Evolutionary conservation across 2,888 invertebrate genomes (phyloP).

Genomic region (Tolmerus cingulatus): DNA sequence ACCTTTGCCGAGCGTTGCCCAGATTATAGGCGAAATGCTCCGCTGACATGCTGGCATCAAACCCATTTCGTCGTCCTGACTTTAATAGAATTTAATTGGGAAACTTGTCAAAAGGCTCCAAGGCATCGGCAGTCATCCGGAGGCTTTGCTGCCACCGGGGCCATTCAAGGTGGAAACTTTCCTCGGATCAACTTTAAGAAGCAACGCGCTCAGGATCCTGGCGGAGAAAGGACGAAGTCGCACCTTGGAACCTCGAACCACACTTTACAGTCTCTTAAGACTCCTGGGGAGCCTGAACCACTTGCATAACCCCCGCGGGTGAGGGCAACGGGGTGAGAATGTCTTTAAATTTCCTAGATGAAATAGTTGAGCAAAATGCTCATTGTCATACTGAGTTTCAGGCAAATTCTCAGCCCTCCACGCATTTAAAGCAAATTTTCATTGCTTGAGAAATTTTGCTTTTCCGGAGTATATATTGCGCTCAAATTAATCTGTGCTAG

Average conservation of each 20-base stretch:
- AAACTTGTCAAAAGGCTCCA: constrained; percentile 20
- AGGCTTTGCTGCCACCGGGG: background rate
- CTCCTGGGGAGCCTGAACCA: background rate
- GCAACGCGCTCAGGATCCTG: background rate
- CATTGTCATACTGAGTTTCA: background rate
- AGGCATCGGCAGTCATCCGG: background rate
- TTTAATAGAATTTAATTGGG: constrained; percentile 39
- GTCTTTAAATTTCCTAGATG: background rate
- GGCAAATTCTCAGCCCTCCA: background rate
- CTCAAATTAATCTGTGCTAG: background rate
- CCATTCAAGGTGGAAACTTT: background rate
- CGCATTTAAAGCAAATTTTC: background rate
- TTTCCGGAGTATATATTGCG: background rate
- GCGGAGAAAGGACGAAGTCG: background rate
- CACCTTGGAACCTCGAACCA: background rate
- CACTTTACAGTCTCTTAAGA: background rate
- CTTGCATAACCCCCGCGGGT: background rate
- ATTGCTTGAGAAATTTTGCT: background rate
- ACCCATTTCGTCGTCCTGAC: background rate
- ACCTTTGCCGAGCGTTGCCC: background rate
- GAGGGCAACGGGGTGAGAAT: background rate
- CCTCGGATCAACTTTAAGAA: background rate
- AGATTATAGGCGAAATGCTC: background rate
- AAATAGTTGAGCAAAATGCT: background rate
- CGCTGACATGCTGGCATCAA: background rate